phyloP scores from a whole-genome alignment of 1,140 invertebrate genomes.

The Cydia fagiglandana region DNA sequence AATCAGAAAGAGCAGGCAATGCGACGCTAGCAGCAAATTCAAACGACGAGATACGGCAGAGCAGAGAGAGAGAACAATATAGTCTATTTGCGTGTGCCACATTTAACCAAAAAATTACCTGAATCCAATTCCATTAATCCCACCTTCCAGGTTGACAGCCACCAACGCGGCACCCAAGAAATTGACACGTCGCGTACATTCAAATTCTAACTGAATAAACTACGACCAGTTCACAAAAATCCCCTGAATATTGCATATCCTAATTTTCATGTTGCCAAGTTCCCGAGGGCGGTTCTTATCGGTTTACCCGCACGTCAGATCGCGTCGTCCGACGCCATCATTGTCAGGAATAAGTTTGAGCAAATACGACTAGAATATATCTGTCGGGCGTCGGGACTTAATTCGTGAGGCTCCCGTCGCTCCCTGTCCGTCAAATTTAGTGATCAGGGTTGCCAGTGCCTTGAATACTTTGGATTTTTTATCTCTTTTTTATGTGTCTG shows the following conservation, averaged over 20 bases:
- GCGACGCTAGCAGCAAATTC: too few relatives aligned
- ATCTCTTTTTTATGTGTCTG: neutral
- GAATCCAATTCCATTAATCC: neutral
- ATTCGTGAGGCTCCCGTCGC: constrained; percentile 55
- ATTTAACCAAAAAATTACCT: neutral
- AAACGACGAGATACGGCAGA: too few relatives aligned
- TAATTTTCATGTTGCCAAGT: constrained; percentile 28
- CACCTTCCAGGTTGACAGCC: neutral
- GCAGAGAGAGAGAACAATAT: too few relatives aligned
- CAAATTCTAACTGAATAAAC: constrained; percentile 24
- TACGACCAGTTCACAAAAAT: constrained; percentile 29
- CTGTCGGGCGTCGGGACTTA: constrained; percentile 54
- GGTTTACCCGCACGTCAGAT: constrained; percentile 48
- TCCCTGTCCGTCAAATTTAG: constrained; percentile 60
- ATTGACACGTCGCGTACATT: constrained; percentile 14
- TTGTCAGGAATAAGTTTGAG: constrained; percentile 53
- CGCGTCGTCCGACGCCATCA: constrained; percentile 57
- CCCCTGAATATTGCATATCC: constrained; percentile 26
- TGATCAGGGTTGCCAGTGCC: constrained; percentile 49
- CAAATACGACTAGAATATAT: constrained; percentile 54
- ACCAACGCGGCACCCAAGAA: neutral
- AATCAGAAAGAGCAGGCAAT: too few relatives aligned
- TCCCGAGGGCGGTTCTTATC: constrained; percentile 35
- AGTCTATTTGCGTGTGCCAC: neutral
- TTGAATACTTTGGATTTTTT: neutral